Percentiles rank a stretch among this genome's conserved stretches.
Evolutionary conservation across 2,113 vertebrate genomes (phyloP).

Genomic region (Neodontobutis hainanensis): DNA sequence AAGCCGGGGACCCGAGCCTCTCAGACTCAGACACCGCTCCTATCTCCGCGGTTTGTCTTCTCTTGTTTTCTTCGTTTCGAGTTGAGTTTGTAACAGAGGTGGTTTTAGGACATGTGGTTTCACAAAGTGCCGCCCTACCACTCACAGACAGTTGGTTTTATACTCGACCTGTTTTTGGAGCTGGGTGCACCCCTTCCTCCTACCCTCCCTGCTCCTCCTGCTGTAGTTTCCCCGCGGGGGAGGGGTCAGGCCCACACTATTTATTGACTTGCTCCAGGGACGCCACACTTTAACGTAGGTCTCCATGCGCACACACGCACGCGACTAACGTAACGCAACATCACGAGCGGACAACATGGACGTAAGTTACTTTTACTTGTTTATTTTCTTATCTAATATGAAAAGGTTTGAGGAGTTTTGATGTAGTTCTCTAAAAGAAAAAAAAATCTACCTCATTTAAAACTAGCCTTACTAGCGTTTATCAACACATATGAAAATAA

Average conservation of each 20-base stretch:
- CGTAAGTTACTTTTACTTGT: constrained; percentile 36
- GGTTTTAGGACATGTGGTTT: not conserved
- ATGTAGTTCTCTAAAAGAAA: too few relatives aligned
- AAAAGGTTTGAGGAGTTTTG: too few relatives aligned
- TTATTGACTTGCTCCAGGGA: constrained; percentile 4
- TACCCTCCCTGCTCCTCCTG: constrained; percentile 15
- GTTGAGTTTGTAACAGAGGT: not conserved
- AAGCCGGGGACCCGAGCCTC: not conserved
- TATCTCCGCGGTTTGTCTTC: not conserved
- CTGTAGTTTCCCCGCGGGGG: constrained; percentile 22
- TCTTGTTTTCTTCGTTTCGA: not conserved
- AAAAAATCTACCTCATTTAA: too few relatives aligned
- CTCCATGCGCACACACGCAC: not conserved
- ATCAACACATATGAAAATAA: too few relatives aligned
- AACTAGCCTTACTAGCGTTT: too few relatives aligned
- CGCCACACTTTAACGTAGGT: not conserved
- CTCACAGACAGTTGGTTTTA: constrained; percentile 22
- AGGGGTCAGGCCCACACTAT: constrained; percentile 14
- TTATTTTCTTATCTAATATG: not conserved
- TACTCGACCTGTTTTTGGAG: constrained; percentile 54
- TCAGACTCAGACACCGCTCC: not conserved
- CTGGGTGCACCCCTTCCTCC: not conserved
- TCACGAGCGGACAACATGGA: constrained; percentile 12
- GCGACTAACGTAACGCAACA: not conserved
- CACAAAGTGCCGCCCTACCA: constrained; percentile 5